phyloP scores from a whole-genome alignment of 2,113 vertebrate species.

The Pelusios castaneus region DNA sequence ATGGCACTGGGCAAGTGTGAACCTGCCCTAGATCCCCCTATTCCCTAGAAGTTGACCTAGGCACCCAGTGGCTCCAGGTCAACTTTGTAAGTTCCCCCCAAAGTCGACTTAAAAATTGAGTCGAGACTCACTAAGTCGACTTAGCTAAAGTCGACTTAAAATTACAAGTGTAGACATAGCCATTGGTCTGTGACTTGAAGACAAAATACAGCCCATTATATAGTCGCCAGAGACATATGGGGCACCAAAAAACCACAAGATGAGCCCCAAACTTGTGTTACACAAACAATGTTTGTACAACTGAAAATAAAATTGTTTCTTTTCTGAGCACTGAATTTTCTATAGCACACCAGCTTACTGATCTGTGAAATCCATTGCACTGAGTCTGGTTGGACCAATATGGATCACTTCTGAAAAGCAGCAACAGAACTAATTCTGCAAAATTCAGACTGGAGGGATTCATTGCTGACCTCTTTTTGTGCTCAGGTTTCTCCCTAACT shows the following conservation, averaged over 20 bases:
- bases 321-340: background rate
- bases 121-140: too few species aligned
- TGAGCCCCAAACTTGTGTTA: background rate
- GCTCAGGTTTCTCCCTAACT: background rate
- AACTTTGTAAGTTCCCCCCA: too few species aligned
- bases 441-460: background rate
- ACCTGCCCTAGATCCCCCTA: too few species aligned
- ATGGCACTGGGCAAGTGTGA: too few species aligned
- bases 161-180: too few species aligned
- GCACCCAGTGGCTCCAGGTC: too few species aligned
- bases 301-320: background rate
- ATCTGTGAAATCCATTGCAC: background rate
- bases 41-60: too few species aligned
- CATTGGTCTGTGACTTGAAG: background rate
- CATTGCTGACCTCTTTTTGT: background rate
- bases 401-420: background rate
- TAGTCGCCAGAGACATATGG: background rate
- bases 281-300: background rate
- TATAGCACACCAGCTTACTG: background rate
- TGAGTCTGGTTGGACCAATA: background rate
- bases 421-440: accelerated
- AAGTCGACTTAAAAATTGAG: too few species aligned
- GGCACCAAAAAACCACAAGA: background rate
- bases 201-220: background rate
- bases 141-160: too few species aligned